Evolutionary conservation across 2,888 invertebrate genomes (phyloP).

Genomic region (Micoletzkya japonica): DNA sequence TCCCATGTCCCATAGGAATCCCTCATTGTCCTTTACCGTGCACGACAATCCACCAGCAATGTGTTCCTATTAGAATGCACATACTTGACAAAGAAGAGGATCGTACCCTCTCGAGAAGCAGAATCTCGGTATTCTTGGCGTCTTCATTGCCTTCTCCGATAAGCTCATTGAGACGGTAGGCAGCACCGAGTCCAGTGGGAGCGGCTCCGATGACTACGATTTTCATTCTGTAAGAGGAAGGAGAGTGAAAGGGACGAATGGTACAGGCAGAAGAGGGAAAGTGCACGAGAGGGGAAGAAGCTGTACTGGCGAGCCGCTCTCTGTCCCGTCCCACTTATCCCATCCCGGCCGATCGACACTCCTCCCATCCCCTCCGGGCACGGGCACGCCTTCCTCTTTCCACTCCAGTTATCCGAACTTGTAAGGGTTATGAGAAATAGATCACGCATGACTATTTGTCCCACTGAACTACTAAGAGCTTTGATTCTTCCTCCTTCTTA

Average conservation of each 20-base stretch:
- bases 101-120: constrained; percentile 54
- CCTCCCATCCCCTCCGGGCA: too few relatives aligned
- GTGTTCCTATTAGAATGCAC: constrained; percentile 35
- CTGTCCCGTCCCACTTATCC: too few relatives aligned
- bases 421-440: too few relatives aligned
- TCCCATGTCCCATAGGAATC: constrained; percentile 64
- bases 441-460: too few relatives aligned
- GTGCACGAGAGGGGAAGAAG: not conserved
- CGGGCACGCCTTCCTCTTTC: too few relatives aligned
- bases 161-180: constrained; percentile 59
- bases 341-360: too few relatives aligned
- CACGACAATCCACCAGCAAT: constrained; percentile 60
- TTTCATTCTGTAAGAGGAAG: constrained; percentile 34
- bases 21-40: constrained; percentile 59
- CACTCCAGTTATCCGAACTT: too few relatives aligned
- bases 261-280: not conserved
- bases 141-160: constrained; percentile 43
- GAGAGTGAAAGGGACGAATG: not conserved
- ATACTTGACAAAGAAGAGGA: not conserved
- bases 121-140: constrained; percentile 52
- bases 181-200: constrained; percentile 62
- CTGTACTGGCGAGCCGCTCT: too few relatives aligned
- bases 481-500: too few relatives aligned
- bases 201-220: constrained; percentile 60
- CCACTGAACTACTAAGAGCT: too few relatives aligned